phyloP scores from a whole-genome alignment of 2,888 invertebrate genomes.

The Crossocerus cetratus region DNA sequence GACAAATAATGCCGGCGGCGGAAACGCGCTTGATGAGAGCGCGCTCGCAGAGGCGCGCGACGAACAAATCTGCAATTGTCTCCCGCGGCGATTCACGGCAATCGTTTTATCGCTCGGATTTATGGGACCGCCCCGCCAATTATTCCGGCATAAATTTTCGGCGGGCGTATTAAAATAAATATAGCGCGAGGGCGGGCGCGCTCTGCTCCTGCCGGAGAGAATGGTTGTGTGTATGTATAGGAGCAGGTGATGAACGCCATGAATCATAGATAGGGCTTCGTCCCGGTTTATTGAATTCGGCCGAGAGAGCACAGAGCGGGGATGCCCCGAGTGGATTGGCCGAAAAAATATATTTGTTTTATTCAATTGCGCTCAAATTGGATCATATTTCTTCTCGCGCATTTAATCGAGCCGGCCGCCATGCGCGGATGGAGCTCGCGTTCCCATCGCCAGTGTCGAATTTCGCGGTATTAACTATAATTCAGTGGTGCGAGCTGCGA shows the following conservation, averaged over 20 bases:
- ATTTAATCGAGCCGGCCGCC: too few relatives aligned
- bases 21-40: constrained; percentile 8
- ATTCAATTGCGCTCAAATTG: background rate
- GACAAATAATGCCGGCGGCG: constrained; percentile 15
- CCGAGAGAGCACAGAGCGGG: background rate
- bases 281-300: background rate
- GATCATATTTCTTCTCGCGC: background rate
- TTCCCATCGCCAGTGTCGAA: too few relatives aligned
- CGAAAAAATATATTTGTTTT: constrained; percentile 5
- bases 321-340: background rate
- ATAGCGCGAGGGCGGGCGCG: too few relatives aligned
- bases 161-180: constrained; percentile 21
- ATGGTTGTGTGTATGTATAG: too few relatives aligned
- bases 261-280: constrained; percentile 11
- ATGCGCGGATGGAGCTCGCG: too few relatives aligned
- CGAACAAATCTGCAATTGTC: constrained; percentile 10
- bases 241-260: background rate
- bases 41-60: too few relatives aligned
- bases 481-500: background rate
- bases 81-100: constrained; percentile 18
- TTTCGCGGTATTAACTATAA: too few relatives aligned
- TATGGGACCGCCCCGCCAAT: constrained; percentile 6
- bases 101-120: constrained; percentile 19
- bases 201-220: background rate
- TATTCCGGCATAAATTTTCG: constrained; percentile 30